These are phyloP conservation scores for Centropristis striata DNA, from an alignment of 2,113 vertebrate genomes.

Conservation along the genomic window DNA sequence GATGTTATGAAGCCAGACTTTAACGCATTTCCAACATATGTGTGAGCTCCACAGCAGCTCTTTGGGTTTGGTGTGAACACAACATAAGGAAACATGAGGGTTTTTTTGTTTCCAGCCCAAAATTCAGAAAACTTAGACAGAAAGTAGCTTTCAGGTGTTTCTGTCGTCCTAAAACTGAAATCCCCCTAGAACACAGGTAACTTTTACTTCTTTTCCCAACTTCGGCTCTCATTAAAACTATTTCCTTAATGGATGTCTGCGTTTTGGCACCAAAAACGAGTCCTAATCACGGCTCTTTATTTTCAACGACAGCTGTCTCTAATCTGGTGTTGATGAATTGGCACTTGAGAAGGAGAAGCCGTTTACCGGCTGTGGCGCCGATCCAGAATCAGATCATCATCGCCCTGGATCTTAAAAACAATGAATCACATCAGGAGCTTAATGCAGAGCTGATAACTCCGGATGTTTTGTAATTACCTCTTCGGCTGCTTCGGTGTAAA, in stretches of 20 bases:
- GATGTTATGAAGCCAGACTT: too few species aligned
- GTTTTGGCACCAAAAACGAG: conserved; percentile 17
- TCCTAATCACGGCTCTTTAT: conserved; percentile 18
- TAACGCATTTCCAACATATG: too few species aligned
- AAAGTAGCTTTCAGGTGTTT: neutral
- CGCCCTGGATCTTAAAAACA: conserved; percentile 9
- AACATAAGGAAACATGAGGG: neutral
- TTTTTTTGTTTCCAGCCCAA: neutral
- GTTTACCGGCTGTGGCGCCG: neutral
- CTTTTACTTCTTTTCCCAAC: neutral
- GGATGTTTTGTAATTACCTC: conserved; percentile 25
- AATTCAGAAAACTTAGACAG: too few species aligned
- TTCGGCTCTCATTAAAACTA: neutral
- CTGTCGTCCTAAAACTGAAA: neutral
- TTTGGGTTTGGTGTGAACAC: too few species aligned
- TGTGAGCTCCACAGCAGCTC: too few species aligned
- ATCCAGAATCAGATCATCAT: conserved; percentile 40
- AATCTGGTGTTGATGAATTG: conserved; percentile 35
- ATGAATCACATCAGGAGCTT: conserved; percentile 6
- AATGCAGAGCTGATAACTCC: conserved; percentile 15
- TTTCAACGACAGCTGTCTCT: conserved; percentile 37
- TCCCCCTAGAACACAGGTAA: neutral
- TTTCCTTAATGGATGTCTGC: conserved; percentile 15
- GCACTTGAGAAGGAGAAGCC: conserved; percentile 2
- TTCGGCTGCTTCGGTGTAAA: conserved; percentile 2